These are phyloP conservation scores for Cinclus cinclus DNA, from an alignment of 2,113 vertebrate genomes.

Conservation along the genomic window DNA sequence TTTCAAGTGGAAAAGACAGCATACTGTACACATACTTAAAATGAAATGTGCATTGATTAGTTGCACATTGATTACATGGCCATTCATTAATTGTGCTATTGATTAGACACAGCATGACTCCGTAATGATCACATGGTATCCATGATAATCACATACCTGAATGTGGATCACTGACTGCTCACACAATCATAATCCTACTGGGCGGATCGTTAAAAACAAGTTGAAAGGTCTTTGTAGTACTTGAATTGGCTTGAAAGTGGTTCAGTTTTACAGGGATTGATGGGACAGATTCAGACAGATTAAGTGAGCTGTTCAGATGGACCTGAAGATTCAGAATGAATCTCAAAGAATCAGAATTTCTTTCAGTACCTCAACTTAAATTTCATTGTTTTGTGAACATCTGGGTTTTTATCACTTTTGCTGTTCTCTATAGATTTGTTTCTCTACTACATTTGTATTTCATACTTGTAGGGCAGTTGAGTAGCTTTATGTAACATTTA, in stretches of 20 bases:
- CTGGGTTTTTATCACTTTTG: rapidly evolving
- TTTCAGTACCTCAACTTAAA: not conserved
- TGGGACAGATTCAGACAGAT: not conserved
- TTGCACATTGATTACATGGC: not conserved
- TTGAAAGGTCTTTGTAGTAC: not conserved
- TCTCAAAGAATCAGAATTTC: not conserved
- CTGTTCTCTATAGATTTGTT: not conserved
- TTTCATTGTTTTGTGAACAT: not conserved
- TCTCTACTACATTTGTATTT: not conserved
- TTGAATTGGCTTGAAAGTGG: not conserved
- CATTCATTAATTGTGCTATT: conserved; percentile 11
- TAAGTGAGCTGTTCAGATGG: not conserved
- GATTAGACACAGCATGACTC: not conserved
- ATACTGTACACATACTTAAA: not conserved
- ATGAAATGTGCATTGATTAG: not conserved
- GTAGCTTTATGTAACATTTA: not conserved
- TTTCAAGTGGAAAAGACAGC: not conserved
- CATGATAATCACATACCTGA: rapidly evolving
- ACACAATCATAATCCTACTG: not conserved
- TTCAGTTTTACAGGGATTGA: not conserved
- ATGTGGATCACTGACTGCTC: not conserved
- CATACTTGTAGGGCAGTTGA: not conserved
- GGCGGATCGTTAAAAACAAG: not conserved
- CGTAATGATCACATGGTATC: rapidly evolving
- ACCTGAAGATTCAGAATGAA: not conserved